Percentiles rank a stretch among this genome's conserved stretches.
Conservation (phyloP, 1,140 invertebrate species). For the Lepidurus couesii region DNA sequence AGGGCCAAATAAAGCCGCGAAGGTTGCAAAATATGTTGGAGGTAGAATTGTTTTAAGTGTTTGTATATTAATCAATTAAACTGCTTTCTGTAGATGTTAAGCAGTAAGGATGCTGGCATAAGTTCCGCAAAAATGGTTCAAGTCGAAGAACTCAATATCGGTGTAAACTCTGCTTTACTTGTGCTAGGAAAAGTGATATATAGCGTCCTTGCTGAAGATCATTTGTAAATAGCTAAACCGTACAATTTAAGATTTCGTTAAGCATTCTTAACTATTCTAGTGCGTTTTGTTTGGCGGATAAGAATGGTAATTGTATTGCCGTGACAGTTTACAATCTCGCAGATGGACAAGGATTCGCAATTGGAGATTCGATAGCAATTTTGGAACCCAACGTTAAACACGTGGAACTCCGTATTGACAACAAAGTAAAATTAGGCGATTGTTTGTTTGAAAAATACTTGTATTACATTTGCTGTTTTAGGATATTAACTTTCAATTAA, state of each 20-base stretch:
- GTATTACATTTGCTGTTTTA: slow-evolving; percentile 25
- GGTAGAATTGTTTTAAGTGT: slow-evolving; percentile 42
- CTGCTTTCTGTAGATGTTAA: slow-evolving; percentile 37
- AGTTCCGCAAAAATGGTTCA: slow-evolving; percentile 41
- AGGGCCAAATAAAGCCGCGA: slow-evolving; percentile 69
- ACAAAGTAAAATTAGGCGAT: slow-evolving; percentile 51
- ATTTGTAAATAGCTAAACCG: slow-evolving; percentile 58
- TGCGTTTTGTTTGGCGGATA: slow-evolving; percentile 73
- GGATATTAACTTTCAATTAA: slow-evolving; percentile 23
- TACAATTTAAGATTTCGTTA: slow-evolving; percentile 4
- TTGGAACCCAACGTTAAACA: slow-evolving; percentile 65
- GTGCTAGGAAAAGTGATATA: slow-evolving; percentile 73
- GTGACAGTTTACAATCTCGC: slow-evolving; percentile 80
- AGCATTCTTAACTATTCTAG: slow-evolving; percentile 49
- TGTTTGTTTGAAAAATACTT: slow-evolving; percentile 25
- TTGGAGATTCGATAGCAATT: slow-evolving; percentile 75
- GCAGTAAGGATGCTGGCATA: slow-evolving; percentile 38
- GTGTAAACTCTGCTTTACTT: slow-evolving; percentile 61
- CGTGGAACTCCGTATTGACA: slow-evolving; percentile 55
- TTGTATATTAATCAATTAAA: slow-evolving; percentile 29
- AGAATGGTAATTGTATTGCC: slow-evolving; percentile 60
- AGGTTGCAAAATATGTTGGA: slow-evolving; percentile 60
- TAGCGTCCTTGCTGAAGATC: slow-evolving; percentile 66
- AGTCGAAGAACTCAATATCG: slow-evolving; percentile 51
- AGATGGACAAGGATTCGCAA: slow-evolving; percentile 69